Conservation (phyloP, 2,888 invertebrate species). For the Meteorus colon region DNA sequence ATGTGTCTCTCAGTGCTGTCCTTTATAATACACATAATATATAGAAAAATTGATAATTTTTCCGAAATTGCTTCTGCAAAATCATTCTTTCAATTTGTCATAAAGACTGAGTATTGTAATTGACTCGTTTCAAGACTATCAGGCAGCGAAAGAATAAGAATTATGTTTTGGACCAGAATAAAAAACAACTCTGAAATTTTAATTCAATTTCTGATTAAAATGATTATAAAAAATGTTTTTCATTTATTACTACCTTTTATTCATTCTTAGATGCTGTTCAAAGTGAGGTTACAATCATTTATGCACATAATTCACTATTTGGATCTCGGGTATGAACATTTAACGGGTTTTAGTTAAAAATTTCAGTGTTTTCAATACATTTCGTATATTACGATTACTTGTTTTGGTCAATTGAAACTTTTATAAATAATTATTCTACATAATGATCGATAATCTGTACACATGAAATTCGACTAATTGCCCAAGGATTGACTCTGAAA, state of each 20-base stretch:
- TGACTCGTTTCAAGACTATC: not conserved
- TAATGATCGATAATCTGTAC: not conserved
- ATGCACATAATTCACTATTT: not conserved
- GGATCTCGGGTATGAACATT: not conserved
- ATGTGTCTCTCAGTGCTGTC: conserved; percentile 62
- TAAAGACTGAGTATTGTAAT: not conserved
- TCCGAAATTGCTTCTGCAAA: not conserved
- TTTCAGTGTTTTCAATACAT: not conserved
- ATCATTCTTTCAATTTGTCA: not conserved
- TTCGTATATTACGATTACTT: not conserved
- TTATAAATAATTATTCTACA: conserved; percentile 11
- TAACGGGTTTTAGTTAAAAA: not conserved
- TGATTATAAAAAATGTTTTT: not conserved
- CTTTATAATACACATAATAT: conserved; percentile 61
- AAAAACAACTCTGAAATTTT: not conserved
- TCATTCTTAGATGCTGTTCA: not conserved
- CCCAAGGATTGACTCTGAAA: not conserved
- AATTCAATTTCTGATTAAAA: not conserved
- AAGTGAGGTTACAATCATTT: not conserved
- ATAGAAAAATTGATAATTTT: conserved; percentile 37
- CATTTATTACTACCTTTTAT: not conserved
- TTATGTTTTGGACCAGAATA: not conserved
- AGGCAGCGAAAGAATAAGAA: not conserved
- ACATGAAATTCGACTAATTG: not conserved
- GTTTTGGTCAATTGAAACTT: not conserved